These are phyloP conservation scores for Naja naja DNA, from an alignment of 2,113 vertebrate species.

Conservation along the genomic window DNA sequence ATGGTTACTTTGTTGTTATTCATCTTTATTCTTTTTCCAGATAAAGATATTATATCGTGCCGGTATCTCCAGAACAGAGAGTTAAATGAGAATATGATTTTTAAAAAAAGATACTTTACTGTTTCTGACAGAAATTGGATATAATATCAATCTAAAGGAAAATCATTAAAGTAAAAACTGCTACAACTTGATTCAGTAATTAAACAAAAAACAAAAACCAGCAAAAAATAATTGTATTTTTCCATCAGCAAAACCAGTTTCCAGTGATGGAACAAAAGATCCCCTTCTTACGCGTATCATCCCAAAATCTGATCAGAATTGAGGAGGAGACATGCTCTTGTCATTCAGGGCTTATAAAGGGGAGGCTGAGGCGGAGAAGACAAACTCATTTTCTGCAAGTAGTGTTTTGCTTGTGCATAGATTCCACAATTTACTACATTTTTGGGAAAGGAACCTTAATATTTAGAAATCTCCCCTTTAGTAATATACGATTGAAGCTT, in stretches of 20 bases:
- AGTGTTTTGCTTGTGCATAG: not conserved
- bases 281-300: not conserved
- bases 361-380: not conserved
- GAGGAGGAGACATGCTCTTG: not conserved
- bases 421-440: not conserved
- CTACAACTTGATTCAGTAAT: not conserved
- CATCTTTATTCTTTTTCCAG: not conserved
- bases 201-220: not conserved
- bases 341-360: not conserved
- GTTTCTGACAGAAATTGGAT: not conserved
- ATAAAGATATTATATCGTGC: not conserved
- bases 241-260: not conserved
- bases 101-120: not conserved
- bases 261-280: not conserved
- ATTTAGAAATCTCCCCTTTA: not conserved
- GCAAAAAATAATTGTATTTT: not conserved
- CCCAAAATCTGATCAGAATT: not conserved
- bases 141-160: not conserved
- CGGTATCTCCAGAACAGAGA: not conserved
- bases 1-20: not conserved
- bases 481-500: not conserved
- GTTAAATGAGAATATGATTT: not conserved
- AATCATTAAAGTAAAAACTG: not conserved
- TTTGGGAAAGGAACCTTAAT: not conserved
- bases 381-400: not conserved